Evolutionary conservation across 2,113 vertebrate species (phyloP).

Genomic region (Thalassoma bifasciatum): DNA sequence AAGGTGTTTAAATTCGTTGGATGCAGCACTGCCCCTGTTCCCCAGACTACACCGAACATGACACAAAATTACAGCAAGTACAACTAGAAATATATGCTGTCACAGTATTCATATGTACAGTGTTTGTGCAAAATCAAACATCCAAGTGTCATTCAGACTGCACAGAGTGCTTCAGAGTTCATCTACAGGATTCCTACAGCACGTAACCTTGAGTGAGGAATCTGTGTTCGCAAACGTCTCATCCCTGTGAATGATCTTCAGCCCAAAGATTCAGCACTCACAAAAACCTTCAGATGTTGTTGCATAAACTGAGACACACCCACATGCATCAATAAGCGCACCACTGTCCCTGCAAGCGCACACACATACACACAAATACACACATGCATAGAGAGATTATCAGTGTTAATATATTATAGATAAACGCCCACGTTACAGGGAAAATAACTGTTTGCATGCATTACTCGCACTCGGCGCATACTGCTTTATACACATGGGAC

Average conservation of each 20-base stretch:
- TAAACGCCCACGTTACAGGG: conserved; percentile 57
- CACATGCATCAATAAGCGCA: conserved; percentile 66
- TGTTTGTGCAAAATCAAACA: not conserved
- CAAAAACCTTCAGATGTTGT: conserved; percentile 58
- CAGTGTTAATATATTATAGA: conserved; percentile 67
- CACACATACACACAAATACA: not conserved
- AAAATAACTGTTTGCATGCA: conserved; percentile 57
- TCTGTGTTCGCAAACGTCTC: conserved; percentile 27
- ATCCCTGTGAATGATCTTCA: conserved; percentile 21
- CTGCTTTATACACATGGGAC: conserved; percentile 68
- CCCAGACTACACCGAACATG: conserved; percentile 25
- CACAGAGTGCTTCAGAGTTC: not conserved
- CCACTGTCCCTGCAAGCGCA: conserved; percentile 33
- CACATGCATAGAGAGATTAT: conserved; percentile 27
- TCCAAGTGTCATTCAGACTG: not conserved
- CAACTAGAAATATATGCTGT: conserved; percentile 19
- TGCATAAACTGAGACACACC: conserved; percentile 78
- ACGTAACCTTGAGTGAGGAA: conserved; percentile 34
- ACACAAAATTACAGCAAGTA: conserved; percentile 47
- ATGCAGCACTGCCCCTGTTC: conserved; percentile 42
- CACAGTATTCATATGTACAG: conserved; percentile 1
- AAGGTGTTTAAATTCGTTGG: conserved; percentile 49
- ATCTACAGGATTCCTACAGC: conserved; percentile 18
- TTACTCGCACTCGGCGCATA: conserved; percentile 56
- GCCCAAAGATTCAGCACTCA: conserved; percentile 32